phyloP scores from a whole-genome alignment of 2,113 vertebrate genomes.

The Dicrurus megarhynchus region DNA sequence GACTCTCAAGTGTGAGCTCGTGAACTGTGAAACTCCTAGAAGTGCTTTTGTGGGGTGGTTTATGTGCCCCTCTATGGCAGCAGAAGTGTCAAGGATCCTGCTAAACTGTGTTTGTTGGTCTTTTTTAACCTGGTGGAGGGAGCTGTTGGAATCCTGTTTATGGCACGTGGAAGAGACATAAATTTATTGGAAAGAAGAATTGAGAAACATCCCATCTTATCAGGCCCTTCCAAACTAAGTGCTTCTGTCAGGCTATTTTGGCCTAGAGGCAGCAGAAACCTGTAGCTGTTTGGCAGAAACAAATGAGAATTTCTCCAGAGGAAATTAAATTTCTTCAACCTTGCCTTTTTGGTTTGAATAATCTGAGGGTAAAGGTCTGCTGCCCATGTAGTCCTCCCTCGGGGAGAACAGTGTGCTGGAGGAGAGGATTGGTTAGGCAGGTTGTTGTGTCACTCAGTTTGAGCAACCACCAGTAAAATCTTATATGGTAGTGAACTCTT shows the following conservation, averaged over 20 bases:
- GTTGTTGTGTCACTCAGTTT: not conserved
- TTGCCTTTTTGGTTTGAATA: not conserved
- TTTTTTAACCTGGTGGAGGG: not conserved
- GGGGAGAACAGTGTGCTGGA: too few species aligned
- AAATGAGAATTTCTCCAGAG: not conserved
- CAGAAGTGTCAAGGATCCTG: accelerated
- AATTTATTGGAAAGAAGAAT: not conserved
- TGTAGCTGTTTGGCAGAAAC: not conserved
- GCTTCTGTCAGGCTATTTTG: not conserved
- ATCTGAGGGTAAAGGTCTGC: not conserved
- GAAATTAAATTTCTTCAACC: not conserved
- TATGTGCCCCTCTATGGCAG: not conserved
- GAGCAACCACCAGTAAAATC: not conserved
- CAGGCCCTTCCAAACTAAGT: not conserved
- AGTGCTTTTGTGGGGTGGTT: not conserved
- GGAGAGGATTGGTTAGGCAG: not conserved
- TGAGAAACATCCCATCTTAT: not conserved
- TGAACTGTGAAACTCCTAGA: not conserved
- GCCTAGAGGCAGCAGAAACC: not conserved
- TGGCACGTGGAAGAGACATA: not conserved
- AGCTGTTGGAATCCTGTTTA: not conserved
- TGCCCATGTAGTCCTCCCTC: not conserved
- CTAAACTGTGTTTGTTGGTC: not conserved
- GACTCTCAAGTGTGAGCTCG: not conserved
- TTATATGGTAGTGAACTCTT: not conserved